phyloP scores from a whole-genome alignment of 2,113 vertebrate species.

The Tursiops truncatus region DNA sequence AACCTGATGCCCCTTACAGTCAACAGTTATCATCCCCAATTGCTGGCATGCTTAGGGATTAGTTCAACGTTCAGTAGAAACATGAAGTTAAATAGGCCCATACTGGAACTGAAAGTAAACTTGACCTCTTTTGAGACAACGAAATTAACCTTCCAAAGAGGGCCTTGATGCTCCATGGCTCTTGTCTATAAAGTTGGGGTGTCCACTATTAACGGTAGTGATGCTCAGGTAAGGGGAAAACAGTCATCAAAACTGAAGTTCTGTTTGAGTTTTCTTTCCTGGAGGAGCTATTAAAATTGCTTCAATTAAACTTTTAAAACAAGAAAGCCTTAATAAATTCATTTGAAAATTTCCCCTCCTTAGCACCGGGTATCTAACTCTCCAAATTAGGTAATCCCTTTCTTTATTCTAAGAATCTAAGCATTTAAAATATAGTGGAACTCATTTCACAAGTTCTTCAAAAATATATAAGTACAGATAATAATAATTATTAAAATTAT shows the following conservation, averaged over 20 bases:
- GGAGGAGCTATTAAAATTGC: background rate
- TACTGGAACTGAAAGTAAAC: background rate
- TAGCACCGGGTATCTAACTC: background rate
- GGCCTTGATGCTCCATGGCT: background rate
- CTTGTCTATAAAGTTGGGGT: background rate
- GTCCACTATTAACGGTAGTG: background rate
- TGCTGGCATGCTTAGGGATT: background rate
- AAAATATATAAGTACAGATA: background rate
- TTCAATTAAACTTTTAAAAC: background rate
- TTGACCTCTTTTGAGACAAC: background rate
- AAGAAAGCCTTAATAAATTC: background rate
- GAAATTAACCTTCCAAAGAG: background rate
- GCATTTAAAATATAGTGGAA: background rate
- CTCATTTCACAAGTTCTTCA: background rate
- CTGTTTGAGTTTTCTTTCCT: background rate
- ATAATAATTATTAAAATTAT: slow-evolving; percentile 1
- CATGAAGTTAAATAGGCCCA: background rate
- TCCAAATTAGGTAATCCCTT: background rate
- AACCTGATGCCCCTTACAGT: background rate
- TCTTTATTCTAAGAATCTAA: background rate
- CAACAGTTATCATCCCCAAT: background rate
- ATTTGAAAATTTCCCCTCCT: background rate
- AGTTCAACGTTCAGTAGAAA: background rate
- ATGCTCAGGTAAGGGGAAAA: background rate
- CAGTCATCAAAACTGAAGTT: background rate